Conservation (phyloP, 2,888 invertebrate genomes). For the Euzophera pinguis region DNA sequence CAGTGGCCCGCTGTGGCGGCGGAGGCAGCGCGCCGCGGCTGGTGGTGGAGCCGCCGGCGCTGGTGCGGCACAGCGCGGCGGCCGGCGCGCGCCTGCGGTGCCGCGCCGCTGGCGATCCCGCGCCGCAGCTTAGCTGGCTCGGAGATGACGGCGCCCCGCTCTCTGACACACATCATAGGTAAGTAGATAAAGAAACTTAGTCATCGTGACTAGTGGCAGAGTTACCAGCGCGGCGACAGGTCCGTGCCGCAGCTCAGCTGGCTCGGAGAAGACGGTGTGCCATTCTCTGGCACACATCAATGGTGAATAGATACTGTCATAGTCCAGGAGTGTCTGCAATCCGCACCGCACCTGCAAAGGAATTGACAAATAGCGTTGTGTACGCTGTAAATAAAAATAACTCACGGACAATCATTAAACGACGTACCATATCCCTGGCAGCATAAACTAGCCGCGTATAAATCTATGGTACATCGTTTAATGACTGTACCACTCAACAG, state of each 20-base stretch:
- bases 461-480: no score
- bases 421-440: no score
- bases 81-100: conserved; percentile 43
- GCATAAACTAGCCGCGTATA: no score
- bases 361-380: no score
- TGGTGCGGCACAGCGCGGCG: conserved; percentile 37
- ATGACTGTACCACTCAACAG: no score
- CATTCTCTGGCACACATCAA: conserved; percentile 33
- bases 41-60: conserved; percentile 44
- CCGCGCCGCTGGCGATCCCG: conserved; percentile 43
- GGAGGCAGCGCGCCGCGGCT: conserved; percentile 43
- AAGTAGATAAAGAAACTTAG: background rate
- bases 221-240: conserved; percentile 43
- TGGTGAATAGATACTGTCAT: conserved; percentile 34
- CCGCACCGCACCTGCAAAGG: no score
- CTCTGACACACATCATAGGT: conserved; percentile 39
- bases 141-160: conserved; percentile 39
- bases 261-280: conserved; percentile 42
- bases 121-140: conserved; percentile 47
- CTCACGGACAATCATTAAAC: no score
- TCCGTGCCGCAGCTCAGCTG: conserved; percentile 44
- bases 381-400: no score
- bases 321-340: no score
- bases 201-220: conserved; percentile 42
- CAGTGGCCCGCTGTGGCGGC: conserved; percentile 15